A percentile compares a stretch with the other conserved stretches of the same genome.
phyloP scores from a whole-genome alignment of 2,888 invertebrate species.

The Metalampra italica region DNA sequence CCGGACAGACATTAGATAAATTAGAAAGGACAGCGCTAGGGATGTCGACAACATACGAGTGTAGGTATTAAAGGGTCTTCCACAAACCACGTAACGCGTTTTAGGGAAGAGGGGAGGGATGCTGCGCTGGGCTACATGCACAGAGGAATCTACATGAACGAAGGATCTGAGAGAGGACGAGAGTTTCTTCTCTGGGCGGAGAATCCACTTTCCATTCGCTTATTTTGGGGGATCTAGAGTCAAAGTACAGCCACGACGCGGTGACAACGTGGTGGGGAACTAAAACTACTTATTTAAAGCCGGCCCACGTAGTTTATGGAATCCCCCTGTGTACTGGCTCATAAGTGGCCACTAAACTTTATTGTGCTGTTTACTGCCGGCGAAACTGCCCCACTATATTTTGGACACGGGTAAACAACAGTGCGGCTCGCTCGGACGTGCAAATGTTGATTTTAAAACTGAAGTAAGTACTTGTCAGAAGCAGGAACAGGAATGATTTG shows the following conservation, averaged over 20 bases:
- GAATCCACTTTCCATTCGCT: too few relatives aligned
- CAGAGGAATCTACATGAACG: too few relatives aligned
- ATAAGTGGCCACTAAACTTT: conserved; percentile 68
- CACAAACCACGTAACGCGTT: too few relatives aligned
- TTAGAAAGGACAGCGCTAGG: conserved; percentile 33
- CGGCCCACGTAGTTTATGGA: not conserved
- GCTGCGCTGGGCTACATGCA: too few relatives aligned
- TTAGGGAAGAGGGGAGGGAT: too few relatives aligned
- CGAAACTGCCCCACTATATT: conserved; percentile 39
- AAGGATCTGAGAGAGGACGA: too few relatives aligned
- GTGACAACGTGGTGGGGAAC: too few relatives aligned
- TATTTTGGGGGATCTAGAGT: too few relatives aligned
- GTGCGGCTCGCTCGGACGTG: not conserved
- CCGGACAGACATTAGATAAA: conserved; percentile 40
- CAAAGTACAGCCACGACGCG: too few relatives aligned
- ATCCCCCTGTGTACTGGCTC: conserved; percentile 22
- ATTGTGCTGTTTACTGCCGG: conserved; percentile 63
- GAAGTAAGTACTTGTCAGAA: not conserved
- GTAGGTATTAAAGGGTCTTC: conserved; percentile 15
- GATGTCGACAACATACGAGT: conserved; percentile 25
- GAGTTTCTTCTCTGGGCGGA: too few relatives aligned
- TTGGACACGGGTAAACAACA: conserved; percentile 21
- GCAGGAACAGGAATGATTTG: not conserved
- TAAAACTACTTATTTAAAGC: not conserved
- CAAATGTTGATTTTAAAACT: not conserved